Conservation (phyloP, 1,140 invertebrate genomes). For the Lutraria rhynchaena region DNA sequence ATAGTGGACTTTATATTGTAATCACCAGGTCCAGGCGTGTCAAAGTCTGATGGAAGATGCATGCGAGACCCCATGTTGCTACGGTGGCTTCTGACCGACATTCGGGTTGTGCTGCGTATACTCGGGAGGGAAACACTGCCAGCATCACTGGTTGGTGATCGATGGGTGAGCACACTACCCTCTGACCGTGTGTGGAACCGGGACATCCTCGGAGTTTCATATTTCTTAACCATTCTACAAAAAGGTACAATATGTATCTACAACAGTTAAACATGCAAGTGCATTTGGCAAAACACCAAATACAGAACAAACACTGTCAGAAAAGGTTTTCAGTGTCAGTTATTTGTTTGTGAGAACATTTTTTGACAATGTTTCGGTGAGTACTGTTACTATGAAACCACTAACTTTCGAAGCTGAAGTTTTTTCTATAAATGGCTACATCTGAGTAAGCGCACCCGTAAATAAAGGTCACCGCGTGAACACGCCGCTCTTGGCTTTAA, state of each 20-base stretch:
- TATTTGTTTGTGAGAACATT: no score
- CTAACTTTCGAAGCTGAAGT: no score
- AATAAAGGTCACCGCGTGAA: no score
- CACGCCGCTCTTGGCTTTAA: no score
- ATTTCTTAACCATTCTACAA: conserved; percentile 57
- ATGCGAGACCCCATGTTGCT: conserved; percentile 48
- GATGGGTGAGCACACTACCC: conserved; percentile 23
- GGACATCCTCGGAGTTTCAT: conserved; percentile 22
- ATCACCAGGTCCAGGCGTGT: conserved; percentile 62
- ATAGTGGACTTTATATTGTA: conserved; percentile 64
- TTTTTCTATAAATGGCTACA: no score
- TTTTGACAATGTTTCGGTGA: no score
- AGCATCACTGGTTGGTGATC: conserved; percentile 45
- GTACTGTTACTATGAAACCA: no score
- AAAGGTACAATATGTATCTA: neutral
- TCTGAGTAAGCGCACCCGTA: no score
- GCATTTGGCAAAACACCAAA: no score
- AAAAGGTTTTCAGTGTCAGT: no score
- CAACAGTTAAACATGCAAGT: no score
- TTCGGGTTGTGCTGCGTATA: conserved; percentile 41
- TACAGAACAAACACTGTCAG: no score
- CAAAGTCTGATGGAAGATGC: conserved; percentile 48
- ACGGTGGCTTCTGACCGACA: conserved; percentile 31
- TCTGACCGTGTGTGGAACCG: conserved; percentile 52
- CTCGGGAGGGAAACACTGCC: conserved; percentile 54